Conservation (phyloP, 2,797 vertebrate species). For the Poeciliopsis infans region DNA sequence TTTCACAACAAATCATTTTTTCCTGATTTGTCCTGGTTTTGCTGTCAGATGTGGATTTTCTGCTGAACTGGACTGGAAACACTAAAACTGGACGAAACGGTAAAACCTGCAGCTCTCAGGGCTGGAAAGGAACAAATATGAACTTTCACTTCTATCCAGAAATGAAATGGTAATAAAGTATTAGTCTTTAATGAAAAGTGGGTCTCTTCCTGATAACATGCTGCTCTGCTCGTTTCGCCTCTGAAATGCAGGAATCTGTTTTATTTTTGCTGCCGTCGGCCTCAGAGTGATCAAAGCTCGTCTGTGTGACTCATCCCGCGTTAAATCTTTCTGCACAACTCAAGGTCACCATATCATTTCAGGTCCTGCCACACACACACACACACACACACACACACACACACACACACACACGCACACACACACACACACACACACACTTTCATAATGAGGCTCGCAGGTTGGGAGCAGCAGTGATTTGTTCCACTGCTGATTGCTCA, state of each 20-base stretch:
- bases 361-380: slow-evolving; percentile 13
- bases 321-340: slow-evolving; percentile 6
- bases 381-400: slow-evolving; percentile 7
- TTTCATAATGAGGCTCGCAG: slow-evolving; percentile 31
- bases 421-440: slow-evolving; percentile 2
- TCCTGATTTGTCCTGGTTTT: too few relatives aligned
- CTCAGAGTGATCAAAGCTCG: not conserved
- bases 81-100: not conserved
- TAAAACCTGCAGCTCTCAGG: not conserved
- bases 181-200: not conserved
- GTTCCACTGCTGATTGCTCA: slow-evolving; percentile 56
- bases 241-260: not conserved
- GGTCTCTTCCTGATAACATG: not conserved
- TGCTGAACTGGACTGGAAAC: not conserved
- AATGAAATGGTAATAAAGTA: not conserved
- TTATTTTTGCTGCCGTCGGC: not conserved
- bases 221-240: not conserved
- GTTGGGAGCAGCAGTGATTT: slow-evolving; percentile 39
- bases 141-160: not conserved
- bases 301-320: not conserved
- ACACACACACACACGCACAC: slow-evolving; percentile 5
- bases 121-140: not conserved
- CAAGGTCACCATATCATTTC: slow-evolving; percentile 30
- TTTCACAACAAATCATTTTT: too few relatives aligned
- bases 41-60: too few relatives aligned